Base-by-base conservation (phyloP, 2,888 invertebrate genomes). In the Punctoribates punctum region DNA sequence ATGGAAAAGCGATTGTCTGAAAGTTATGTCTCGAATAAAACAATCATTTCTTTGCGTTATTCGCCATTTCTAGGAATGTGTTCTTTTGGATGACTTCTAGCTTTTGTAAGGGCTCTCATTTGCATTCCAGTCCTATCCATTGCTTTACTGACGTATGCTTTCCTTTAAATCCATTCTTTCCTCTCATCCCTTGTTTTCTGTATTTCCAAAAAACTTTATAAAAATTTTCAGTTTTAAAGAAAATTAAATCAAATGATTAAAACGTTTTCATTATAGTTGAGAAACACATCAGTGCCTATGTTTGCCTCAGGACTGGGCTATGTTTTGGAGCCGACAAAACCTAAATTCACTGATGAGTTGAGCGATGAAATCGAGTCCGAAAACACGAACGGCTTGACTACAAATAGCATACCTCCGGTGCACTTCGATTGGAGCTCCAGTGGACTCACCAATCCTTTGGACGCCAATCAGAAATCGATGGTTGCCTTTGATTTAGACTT, bases 301-400 rank as follows among this genome's bases (percentile, higher is more conserved):
- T 94, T 91, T 86, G 94, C 94, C 57, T 90, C 91, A n/a, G 92
- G 92, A 83, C 86, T 94, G 78, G 90, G 91, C 23, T 48, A n/a
- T 80, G 87, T 89, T 75, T 79, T 84, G 74, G 84, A 84, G 76
- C 84, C 84, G 25, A 82, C 81, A 51, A 81, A 82, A 76, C 83
- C 82, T 25, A 78, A 78, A 65, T 29, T 73, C 73, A 74, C 54
- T 48, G n/a, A 11, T 42, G 73, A 76, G 73, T 74, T 70, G 75
- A 78, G 75, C 70, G 73, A 67, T 38, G 77, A 76, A 15, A 73
- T 57, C 34, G 75, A 75, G 34, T 70, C 74, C 73, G 77, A 46
- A 25, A 48, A 54, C 48, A 67, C 62, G 57, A 20, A 73, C 38
- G 23, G 11, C 15, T 51, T 60, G 29, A 54, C 73, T 8, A 13